Conservation (phyloP, 2,888 invertebrate genomes). For the Thymelicus lineola region DNA sequence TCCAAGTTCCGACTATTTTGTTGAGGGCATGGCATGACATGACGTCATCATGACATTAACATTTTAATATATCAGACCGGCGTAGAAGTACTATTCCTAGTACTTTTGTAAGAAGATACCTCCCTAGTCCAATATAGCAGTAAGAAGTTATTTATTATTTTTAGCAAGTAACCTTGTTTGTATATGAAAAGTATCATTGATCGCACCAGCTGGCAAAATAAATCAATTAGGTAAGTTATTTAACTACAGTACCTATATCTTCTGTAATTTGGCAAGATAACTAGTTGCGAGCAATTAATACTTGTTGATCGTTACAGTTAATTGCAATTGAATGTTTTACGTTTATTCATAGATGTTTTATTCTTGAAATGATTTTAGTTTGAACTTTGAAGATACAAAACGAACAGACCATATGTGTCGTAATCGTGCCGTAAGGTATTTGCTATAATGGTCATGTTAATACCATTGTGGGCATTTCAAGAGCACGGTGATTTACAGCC, state of each 20-base stretch:
- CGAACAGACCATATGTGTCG: no score
- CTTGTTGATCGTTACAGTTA: not conserved
- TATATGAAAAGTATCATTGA: constrained; percentile 5
- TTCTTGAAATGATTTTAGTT: no score
- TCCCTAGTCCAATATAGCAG: not conserved
- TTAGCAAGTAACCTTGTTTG: constrained; percentile 5
- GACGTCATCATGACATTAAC: not conserved
- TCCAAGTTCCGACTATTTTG: not conserved
- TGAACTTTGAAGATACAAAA: no score
- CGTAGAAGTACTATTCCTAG: constrained; percentile 2
- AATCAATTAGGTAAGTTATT: constrained; percentile 1
- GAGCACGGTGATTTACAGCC: no score
- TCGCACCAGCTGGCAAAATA: constrained; percentile 5
- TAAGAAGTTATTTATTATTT: not conserved
- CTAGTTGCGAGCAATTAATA: not conserved
- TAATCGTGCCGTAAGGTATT: no score
- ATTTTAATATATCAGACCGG: not conserved
- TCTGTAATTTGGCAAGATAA: constrained; percentile 16
- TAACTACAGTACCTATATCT: not conserved
- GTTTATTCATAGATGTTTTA: no score
- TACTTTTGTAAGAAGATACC: not conserved
- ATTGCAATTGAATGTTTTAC: not conserved
- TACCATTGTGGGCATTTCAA: no score
- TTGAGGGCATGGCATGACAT: no score
- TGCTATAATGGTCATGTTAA: no score